Evolutionary conservation across 2,113 vertebrate genomes (phyloP).

Genomic region (Phrynosoma blainvillii): DNA sequence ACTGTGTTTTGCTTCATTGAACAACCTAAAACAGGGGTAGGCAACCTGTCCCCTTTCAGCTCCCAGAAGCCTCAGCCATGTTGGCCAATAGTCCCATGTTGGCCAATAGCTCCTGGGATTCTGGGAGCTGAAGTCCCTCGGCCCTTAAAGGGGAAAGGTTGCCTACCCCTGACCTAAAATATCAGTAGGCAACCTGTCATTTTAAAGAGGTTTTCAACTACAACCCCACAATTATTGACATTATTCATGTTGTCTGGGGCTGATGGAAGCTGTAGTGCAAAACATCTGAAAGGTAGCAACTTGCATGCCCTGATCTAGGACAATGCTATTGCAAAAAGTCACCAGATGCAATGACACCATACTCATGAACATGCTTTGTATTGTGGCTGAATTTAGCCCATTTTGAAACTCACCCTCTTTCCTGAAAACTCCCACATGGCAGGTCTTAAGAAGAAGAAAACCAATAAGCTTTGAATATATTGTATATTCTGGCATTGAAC

Average conservation of each 20-base stretch:
- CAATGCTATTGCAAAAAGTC: neutral
- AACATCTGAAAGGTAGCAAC: neutral
- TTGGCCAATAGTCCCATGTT: too few relatives aligned
- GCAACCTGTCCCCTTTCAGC: neutral
- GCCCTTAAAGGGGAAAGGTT: too few relatives aligned
- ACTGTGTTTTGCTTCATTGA: too few relatives aligned
- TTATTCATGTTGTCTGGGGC: neutral
- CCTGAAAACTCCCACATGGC: constrained; percentile 19
- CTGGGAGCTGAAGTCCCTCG: too few relatives aligned
- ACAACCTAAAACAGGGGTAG: too few relatives aligned
- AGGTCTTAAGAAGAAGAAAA: constrained; percentile 47
- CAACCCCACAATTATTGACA: neutral
- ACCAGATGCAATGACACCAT: neutral
- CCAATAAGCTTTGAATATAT: constrained; percentile 26
- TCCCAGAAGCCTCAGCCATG: too few relatives aligned
- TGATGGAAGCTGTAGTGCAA: neutral
- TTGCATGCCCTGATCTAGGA: too few relatives aligned
- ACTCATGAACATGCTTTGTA: neutral
- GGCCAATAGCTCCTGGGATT: too few relatives aligned
- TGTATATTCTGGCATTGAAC: constrained; percentile 17
- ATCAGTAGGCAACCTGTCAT: neutral
- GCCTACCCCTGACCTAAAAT: too few relatives aligned
- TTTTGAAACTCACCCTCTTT: neutral
- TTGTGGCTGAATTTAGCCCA: neutral
- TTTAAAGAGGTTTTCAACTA: neutral